Evolutionary conservation across 2,797 vertebrate genomes (phyloP).

Genomic region (Zonotrichia albicollis): DNA sequence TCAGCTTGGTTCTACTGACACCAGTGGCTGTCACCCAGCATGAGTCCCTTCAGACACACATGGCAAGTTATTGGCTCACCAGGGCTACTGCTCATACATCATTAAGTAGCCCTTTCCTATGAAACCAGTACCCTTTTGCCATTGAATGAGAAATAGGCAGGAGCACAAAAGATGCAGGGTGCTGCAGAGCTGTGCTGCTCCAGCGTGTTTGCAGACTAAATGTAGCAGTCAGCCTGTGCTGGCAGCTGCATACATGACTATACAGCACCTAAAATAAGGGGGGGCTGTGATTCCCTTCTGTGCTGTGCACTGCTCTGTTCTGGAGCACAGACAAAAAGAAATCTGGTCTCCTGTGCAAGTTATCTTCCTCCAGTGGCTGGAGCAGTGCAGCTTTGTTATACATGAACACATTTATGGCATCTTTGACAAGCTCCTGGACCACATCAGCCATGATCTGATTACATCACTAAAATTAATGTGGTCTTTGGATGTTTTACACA

Average conservation of each 20-base stretch:
- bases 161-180: not conserved
- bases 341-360: not conserved
- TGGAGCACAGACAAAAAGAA: not conserved
- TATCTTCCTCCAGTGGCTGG: not conserved
- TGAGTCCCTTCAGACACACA: not conserved
- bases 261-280: not conserved
- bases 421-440: constrained; percentile 58
- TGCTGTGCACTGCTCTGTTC: not conserved
- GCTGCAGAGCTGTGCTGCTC: not conserved
- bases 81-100: not conserved
- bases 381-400: not conserved
- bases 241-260: not conserved
- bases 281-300: not conserved
- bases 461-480: constrained; percentile 59
- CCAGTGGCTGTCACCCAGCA: not conserved
- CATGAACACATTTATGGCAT: constrained; percentile 33
- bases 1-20: not conserved
- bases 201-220: not conserved
- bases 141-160: not conserved
- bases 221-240: not conserved
- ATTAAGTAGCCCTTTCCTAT: not conserved
- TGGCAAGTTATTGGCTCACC: not conserved
- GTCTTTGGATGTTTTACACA: constrained; percentile 46
- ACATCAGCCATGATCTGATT: constrained; percentile 53
- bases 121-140: not conserved